Evolutionary conservation across 2,113 vertebrate genomes (phyloP), one percentile per base, ranked within the genome.

Genomic region (Baryphthengus martii): DNA sequence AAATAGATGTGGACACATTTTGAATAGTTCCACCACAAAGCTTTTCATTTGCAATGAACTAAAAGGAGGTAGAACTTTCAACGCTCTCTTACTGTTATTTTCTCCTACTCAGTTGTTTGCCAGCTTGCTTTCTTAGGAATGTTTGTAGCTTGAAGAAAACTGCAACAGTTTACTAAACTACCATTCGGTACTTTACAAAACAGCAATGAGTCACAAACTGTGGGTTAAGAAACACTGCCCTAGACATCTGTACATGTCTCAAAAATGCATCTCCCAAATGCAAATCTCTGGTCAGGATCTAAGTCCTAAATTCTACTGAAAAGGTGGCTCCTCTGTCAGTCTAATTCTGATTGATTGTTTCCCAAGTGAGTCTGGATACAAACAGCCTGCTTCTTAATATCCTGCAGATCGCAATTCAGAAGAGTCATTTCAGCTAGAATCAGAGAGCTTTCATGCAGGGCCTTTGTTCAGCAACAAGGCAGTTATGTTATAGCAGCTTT

Each of bases 321-420:
- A 92, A 84, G 71, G 78, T 55, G 78, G 67, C 50, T 76, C 45
- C 39, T 88, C 53, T 79, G 17, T 85, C 82, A 70, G 49, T 24
- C 87, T 70, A 58, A 50, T 45, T 81, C 55, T 80, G 59, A 90
- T 91, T 75, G 89, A 74, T 39, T 63, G 55, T 63, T 89, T 91
- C 65, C 73, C 0, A 0, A 47, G 11, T 7, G 7, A 74, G 29
- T 25, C 44, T 2, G 2, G 25, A 75, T 76, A 87, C 21, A 63
- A 77, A 81, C 37, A 85, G 14, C 26, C 33, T 55, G 40, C 44
- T 85, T 58, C 44, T 89, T 85, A 65, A 82, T 93, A 91, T 76
- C 85, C 81, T 91, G 81, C 45, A 77, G 88, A 55, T 70, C 81
- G 59, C n/a, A 17, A 2, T 74, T 85, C 49, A 66, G 82, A 67